Evolutionary conservation across 2,888 invertebrate genomes (phyloP), one percentile per base, ranked within the genome.

Genomic region (Nebria brevicollis): DNA sequence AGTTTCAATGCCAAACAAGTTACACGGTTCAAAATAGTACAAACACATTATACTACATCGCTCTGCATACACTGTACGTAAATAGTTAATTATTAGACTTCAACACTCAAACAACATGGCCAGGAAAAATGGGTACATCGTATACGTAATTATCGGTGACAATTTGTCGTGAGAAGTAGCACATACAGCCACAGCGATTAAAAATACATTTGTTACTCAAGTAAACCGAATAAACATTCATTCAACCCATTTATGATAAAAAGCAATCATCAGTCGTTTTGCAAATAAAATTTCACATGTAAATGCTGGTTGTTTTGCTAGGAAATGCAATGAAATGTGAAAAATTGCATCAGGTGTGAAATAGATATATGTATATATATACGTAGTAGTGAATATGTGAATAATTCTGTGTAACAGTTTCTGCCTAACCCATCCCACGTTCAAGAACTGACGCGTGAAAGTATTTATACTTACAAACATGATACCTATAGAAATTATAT

Each of bases 401-500:
- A 54, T 54, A 6, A 54, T 54, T 54, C 11, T 54, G 7, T 54
- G 54, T 54, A 54, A 54, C 54, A 54, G 54, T 54, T 34, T 54
- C 54, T 54, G 54, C 54, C 54, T 54, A 54, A 11, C 54, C 54
- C 54, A 54, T 54, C 54, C 54, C 54, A 54, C 54, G 54, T 54
- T 54, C 34, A 8, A 54, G 11, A 13, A 1, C 13, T 8, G 13
- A 54, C 54, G 54, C 54, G 54, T 54, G 54, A 54, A 54, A 54
- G 54, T 54, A 54, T 54, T 13, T 54, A 54, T 54, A 2, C 54
- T 54, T 54, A 54, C 54, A 8, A 54, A 54, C 54, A 54, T 54
- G 54, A 54, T 54, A 54, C 54, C 54, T 54, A 54, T 54, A 54
- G 54, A 54, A 54, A 54, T 54, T 54, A 54, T 54, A 54, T 54